Percentiles rank a stretch among this genome's conserved stretches.
phyloP scores from a whole-genome alignment of 2,113 vertebrate genomes.

The Cyprinodon variegatus region DNA sequence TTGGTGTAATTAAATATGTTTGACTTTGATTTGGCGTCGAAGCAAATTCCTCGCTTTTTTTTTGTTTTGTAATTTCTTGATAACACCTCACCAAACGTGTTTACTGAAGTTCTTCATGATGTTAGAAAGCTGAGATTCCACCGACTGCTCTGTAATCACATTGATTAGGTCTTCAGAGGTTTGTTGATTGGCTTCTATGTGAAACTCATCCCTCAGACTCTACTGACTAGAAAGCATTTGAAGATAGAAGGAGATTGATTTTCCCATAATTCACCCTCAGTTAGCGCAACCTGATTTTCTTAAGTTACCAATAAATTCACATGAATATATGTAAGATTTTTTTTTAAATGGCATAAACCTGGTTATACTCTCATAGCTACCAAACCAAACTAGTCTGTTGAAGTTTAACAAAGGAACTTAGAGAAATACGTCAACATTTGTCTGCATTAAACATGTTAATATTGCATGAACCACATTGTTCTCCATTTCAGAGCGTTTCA shows the following conservation, averaged over 20 bases:
- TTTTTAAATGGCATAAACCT: background rate
- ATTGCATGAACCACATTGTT: background rate
- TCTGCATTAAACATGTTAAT: background rate
- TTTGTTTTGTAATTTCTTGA: background rate
- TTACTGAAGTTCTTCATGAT: background rate
- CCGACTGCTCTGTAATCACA: constrained; percentile 5
- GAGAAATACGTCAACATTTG: background rate
- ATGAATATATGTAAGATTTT: background rate
- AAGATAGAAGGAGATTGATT: constrained; percentile 2
- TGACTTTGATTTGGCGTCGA: background rate
- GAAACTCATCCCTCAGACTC: background rate
- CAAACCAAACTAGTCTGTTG: background rate
- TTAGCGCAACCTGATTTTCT: background rate
- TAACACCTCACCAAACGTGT: background rate
- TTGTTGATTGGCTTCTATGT: constrained; percentile 10
- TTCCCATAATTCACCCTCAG: background rate
- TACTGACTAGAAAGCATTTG: background rate
- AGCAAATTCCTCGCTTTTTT: background rate
- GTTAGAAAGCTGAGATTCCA: background rate
- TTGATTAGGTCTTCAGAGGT: constrained; percentile 2
- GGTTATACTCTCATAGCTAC: background rate
- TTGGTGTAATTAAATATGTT: constrained; percentile 20
- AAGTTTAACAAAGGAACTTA: background rate
- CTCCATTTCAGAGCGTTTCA: background rate
- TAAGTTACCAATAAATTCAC: background rate